phyloP scores from a whole-genome alignment of 92 coral and sea anemone genomes.

The Phenganax subtilis region DNA sequence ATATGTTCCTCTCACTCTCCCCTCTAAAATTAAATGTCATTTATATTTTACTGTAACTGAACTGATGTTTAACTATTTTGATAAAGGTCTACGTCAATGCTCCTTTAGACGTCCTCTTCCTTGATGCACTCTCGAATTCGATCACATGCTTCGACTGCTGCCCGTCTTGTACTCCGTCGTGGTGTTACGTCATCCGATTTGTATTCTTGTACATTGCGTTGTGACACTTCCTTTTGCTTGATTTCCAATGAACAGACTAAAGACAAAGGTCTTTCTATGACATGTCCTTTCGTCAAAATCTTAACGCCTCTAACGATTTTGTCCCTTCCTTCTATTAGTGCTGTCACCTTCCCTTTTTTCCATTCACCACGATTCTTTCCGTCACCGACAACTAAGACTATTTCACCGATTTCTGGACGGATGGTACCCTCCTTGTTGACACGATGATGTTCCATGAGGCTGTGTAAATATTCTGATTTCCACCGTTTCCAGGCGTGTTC shows the following conservation, averaged over 20 bases:
- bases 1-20: slow-evolving; percentile 1
- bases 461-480: slow-evolving; percentile 30
- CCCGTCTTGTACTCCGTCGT: background rate
- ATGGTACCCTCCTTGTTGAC: background rate
- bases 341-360: slow-evolving; percentile 48
- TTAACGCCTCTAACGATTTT: slow-evolving; percentile 46
- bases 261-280: slow-evolving; percentile 6
- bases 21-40: slow-evolving; percentile 6
- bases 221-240: background rate
- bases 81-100: background rate
- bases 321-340: slow-evolving; percentile 48
- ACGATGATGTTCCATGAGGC: slow-evolving; percentile 55
- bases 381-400: slow-evolving; percentile 54
- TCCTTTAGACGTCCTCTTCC: background rate
- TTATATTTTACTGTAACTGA: background rate
- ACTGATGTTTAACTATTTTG: background rate
- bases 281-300: slow-evolving; percentile 5
- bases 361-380: slow-evolving; percentile 59
- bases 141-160: slow-evolving; percentile 3
- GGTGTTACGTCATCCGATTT: background rate
- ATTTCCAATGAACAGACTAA: slow-evolving; percentile 13
- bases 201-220: background rate
- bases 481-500: slow-evolving; percentile 43
- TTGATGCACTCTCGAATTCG: background rate
- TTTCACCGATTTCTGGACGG: slow-evolving; percentile 53